Base-by-base conservation (phyloP, 1,140 invertebrate species). In the Euwallacea fornicatus region DNA sequence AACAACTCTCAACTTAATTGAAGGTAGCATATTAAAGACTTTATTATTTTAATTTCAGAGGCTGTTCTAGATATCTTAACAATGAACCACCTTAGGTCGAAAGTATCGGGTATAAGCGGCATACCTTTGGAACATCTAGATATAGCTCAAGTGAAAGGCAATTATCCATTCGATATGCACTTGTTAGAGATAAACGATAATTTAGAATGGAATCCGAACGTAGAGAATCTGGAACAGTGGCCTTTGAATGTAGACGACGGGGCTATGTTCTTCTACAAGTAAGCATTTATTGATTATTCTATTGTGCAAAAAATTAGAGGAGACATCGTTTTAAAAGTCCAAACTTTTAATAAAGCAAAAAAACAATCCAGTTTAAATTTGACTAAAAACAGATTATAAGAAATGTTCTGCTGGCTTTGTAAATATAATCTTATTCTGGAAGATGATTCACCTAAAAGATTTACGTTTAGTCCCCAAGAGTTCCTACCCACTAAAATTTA, bases 51-150 rank as follows among this genome's bases (percentile, higher is more conserved):
- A 42, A 7, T 71, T 58, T 58, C 44, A 68, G 90, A 92, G 81
- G 85, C 92, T 50, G 83, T 89, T 6, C 72, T 93, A 33, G 83
- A 87, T 64, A 82, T 83, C 75, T 82, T 83, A 69, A 84, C 83
- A n/a, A 75, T 86, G 42, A 80, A 82, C 43, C 82, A 85, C 71
- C 76, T 85, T 33, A 80, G 81, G 74, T 71, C 75, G 15, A 80
- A 88, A 83, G 76, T 92, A 56, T 85, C 88, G 16, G 79, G 84
- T 75, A 76, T 88, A 53, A 88, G 88, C 76, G 83, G 83, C 64
- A 89, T 92, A 65, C 83, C 86, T 42, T 75, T 82, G 50, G 88
- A 91, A 75, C 81, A 86, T 77, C 79, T 92, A 53, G 87, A 89
- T 66, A 85, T 91, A 78, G 86, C 86, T 16, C 87, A 88, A 80